These are phyloP conservation scores for Corythoichthys intestinalis DNA, from an alignment of 2,113 vertebrate genomes.

Conservation along the genomic window DNA sequence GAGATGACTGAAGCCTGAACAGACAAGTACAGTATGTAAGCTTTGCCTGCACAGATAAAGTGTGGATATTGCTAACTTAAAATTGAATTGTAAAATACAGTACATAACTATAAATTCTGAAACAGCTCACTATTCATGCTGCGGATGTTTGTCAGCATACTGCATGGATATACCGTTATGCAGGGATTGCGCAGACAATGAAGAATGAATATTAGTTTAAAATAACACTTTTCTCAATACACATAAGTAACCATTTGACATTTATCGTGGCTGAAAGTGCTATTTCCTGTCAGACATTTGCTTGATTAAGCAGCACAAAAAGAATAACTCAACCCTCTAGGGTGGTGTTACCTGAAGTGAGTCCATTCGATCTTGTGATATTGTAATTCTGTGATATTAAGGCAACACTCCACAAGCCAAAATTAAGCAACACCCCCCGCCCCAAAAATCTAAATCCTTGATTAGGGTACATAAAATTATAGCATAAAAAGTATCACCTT, in stretches of 20 bases:
- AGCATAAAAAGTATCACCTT: neutral
- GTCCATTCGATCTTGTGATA: neutral
- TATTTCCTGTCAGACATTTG: neutral
- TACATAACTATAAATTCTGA: too few relatives aligned
- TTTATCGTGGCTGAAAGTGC: neutral
- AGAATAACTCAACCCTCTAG: neutral
- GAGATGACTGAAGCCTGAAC: slow-evolving; percentile 28
- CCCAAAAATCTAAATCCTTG: neutral
- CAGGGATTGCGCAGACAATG: neutral
- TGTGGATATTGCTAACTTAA: neutral
- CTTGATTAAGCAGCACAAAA: neutral
- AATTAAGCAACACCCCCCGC: neutral
- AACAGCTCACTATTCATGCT: too few relatives aligned
- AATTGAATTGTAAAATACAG: neutral
- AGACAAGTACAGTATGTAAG: neutral
- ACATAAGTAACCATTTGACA: neutral
- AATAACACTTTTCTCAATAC: neutral
- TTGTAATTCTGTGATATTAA: neutral
- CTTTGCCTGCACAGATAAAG: neutral
- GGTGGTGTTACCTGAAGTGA: neutral
- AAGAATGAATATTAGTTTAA: neutral
- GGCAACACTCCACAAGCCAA: neutral
- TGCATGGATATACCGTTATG: neutral
- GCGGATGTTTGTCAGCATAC: too few relatives aligned
- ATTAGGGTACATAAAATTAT: neutral